Conservation (phyloP, 2,113 vertebrate genomes). For the Haemorhous mexicanus region DNA sequence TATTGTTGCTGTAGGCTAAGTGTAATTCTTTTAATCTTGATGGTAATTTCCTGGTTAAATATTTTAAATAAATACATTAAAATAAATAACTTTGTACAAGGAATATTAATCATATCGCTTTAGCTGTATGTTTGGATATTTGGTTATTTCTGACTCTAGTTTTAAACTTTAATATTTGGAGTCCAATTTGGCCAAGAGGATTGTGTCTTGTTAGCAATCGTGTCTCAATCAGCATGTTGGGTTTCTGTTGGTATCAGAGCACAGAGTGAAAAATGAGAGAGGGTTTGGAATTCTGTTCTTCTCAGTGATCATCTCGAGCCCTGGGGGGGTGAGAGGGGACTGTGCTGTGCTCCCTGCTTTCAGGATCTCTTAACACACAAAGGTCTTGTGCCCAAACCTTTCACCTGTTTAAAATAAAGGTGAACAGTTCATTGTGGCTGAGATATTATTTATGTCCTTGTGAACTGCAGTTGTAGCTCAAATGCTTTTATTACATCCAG, state of each 20-base stretch:
- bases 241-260: background rate
- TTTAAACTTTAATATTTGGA: background rate
- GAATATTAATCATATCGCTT: background rate
- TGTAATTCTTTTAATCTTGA: constrained; percentile 27
- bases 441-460: background rate
- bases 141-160: background rate
- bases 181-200: background rate
- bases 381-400: background rate
- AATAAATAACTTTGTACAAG: constrained; percentile 11
- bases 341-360: background rate
- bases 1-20: constrained; percentile 21
- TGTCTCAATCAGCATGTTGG: background rate
- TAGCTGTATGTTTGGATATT: background rate
- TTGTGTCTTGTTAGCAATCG: background rate
- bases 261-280: background rate
- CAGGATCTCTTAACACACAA: background rate
- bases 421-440: background rate
- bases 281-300: background rate
- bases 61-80: constrained; percentile 51
- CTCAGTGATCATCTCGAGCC: background rate
- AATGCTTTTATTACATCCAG: background rate
- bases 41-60: constrained; percentile 48
- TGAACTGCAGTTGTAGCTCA: background rate
- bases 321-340: background rate
- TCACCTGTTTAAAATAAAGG: background rate